Evolutionary conservation across 1,140 invertebrate species (phyloP), one percentile per base, ranked within the genome.

Genomic region (Dysdera silvatica): DNA sequence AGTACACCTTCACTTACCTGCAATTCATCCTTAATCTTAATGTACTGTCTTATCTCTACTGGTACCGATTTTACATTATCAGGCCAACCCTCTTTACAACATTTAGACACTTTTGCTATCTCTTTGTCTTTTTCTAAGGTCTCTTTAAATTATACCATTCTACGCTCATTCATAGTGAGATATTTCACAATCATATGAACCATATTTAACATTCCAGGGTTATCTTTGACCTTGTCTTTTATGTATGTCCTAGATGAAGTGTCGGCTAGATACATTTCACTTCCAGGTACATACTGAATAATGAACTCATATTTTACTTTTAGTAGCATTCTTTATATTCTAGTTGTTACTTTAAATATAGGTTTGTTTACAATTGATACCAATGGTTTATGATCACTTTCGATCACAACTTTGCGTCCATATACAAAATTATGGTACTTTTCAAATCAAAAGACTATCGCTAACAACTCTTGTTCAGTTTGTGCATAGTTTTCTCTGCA

Each of bases 321-420:
- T 35, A 12, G 31, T 33, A 18, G 33, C 20, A 37, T 53, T 53
- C 20, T 37, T 10, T 8, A 23, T 53, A 16, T 24, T 7, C 12
- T 29, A 79, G 66, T 14, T 71, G 71, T 65, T 77, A 79, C 57
- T 69, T 71, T 28, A 74, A 69, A 43, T 79, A 76, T 24, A 24
- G 43, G 32, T 74, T 70, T 18, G 81, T 49, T n/a, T n/a, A n/a
- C n/a, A n/a, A n/a, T n/a, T n/a, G n/a, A n/a, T n/a, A n/a, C n/a
- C n/a, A n/a, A n/a, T 0, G 79, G 76, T 52, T 78, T 75, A 47
- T 81, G 78, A 60, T 81, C 78, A 0, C 76, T 81, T n/a, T 71
- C 58, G 4, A 81, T 55, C 1, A 65, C 76, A 62, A 80, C 80
- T 20, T 75, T 49, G 8, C 73, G 48, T 6, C 76, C 78, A 64